Base-by-base conservation (phyloP, 2,797 vertebrate species). In the Benthosema pterotum region DNA sequence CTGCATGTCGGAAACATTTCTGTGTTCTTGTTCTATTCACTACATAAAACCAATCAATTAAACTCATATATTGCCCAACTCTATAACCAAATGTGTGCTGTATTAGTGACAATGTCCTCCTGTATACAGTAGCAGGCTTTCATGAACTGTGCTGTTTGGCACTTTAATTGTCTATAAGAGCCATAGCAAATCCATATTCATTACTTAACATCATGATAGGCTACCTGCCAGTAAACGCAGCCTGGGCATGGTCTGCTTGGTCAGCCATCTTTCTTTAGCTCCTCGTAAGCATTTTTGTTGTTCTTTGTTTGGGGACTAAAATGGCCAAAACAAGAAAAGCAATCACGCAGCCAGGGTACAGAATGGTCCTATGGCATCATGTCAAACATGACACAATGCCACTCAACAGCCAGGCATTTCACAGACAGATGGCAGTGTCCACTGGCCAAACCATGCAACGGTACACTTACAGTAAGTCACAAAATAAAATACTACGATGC, bases 291-390 rank as follows among this genome's bases (percentile, higher is more conserved):
- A 77, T 14, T 84, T 83, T 78, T 83, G 16, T 22, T 18, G 17
- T 18, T 19, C 75, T 88, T 84, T 88, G 83, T 85, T 85, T 75
- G 82, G 79, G 79, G 83, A 83, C 80, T 77, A 54, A 67, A 38
- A 38, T 38, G 6, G 32, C 8, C 0, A 1, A 38, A 38, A 38
- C 8, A 38, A 38, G 1, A 11, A 38, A 38, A 8, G 11, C 8
- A 38, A 9, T 8, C 1, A 38, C 11, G 32, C 8, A n/a, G n/a
- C n/a, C n/a, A 63, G 65, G 57, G 58, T 47, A 65, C 78, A 78
- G 80, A 85, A 83, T 42, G 67, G 70, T 80, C 78, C 76, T 79
- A 65, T 71, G 61, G 72, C 81, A 67, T 80, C 75, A 70, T 61
- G 72, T 82, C 75, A 76, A 77, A 72, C 5, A 53, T 54, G 66